Evolutionary conservation across 1,140 invertebrate species (phyloP), one percentile per base, ranked within the genome.

Genomic region (Drosophila santomea): DNA sequence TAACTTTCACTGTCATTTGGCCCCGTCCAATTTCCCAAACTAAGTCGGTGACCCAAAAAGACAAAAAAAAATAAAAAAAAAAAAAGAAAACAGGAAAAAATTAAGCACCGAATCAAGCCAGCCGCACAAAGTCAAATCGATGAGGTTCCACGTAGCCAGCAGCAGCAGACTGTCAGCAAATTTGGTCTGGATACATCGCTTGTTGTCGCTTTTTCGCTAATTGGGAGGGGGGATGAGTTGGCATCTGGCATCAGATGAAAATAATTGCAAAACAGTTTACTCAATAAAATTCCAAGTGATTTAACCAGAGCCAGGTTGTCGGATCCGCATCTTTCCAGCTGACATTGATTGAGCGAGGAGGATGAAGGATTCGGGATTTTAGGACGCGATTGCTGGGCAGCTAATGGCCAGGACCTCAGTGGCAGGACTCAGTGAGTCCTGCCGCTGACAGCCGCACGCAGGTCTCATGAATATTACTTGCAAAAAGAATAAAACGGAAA

Each of bases 261-360:
- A 86, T 86, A 86, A 86, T 86, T 86, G 79, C 69, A 83, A 88
- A 86, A 73, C 82, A 88, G 79, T 86, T 86, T 85, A 88, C 83
- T 82, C 83, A 82, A 85, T 85, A 82, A 85, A 82, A 88, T 88
- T 82, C 78, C 78, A 58, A 85, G 74, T 85, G 82, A 85, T 85
- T 85, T 85, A 85, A 84, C 77, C 85, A 76, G 72, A 80, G 78
- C 50, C 67, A 58, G 52, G 56, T 51, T 20, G 62, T 15, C 23
- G 35, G 52, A 45, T 10, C 17, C 10, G 10, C 3, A 20, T n/a
- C 4, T 62, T 25, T 39, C 54, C 61, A 57, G 77, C 77, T 86
- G 82, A 86, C 82, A 86, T 81, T 85, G 82, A 85, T 85, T 86
- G 82, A 85, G 74, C 82, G 81, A 78, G 78, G 64, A 71, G n/a